Conservation (phyloP, 2,888 invertebrate genomes). For the Metacarcinus magister region DNA sequence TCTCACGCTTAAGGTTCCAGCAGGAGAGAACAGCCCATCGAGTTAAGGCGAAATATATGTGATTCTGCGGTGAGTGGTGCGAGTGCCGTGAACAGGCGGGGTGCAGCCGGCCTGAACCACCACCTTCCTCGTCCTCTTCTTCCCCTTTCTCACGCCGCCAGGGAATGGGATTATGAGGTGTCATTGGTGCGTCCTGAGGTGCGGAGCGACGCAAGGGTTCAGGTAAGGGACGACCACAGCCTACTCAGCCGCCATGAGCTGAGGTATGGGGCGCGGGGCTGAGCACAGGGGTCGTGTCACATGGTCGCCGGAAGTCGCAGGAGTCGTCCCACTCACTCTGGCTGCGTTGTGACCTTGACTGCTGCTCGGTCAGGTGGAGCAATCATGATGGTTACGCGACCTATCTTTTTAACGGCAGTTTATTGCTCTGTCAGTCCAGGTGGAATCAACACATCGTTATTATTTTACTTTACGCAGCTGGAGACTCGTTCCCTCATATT, state of each 20-base stretch:
- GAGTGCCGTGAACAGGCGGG: not conserved
- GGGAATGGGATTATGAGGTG: not conserved
- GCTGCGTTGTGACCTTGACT: not conserved
- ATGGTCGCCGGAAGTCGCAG: not conserved
- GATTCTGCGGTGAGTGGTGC: conserved; percentile 64
- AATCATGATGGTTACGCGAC: not conserved
- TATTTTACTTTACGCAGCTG: not conserved
- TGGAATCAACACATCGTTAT: not conserved
- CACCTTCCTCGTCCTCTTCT: not conserved
- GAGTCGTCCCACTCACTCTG: conserved; percentile 4
- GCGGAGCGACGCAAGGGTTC: not conserved
- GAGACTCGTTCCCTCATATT: not conserved
- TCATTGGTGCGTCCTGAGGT: conserved; percentile 6
- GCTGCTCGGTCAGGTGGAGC: not conserved
- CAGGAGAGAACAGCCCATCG: conserved; percentile 14
- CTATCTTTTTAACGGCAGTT: not conserved
- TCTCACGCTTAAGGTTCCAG: not conserved
- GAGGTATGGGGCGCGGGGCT: not conserved
- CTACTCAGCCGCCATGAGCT: conserved; percentile 19
- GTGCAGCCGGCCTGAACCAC: not conserved
- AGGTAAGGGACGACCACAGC: not conserved
- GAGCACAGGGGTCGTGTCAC: conserved; percentile 21
- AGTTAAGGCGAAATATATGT: conserved; percentile 66
- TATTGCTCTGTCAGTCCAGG: conserved; percentile 30
- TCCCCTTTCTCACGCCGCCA: not conserved